Evolutionary conservation across 30 jellyfish, hydroid and myxozoan genomes (phyloP).

Genomic region (Hydractinia echinata): DNA sequence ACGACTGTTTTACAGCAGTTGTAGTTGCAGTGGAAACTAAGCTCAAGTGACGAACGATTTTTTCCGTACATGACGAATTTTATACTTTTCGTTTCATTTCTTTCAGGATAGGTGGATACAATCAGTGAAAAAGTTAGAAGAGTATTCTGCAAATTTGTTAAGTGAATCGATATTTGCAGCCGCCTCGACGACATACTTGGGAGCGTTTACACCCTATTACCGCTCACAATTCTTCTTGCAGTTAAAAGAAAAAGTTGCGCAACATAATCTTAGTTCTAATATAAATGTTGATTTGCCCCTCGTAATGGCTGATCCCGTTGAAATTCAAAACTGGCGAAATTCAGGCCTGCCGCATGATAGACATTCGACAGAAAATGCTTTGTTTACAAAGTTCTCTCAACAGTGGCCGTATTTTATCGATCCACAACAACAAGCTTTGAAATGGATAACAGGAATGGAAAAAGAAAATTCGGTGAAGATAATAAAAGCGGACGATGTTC

Average conservation of each 20-base stretch:
- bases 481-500: conserved; percentile 53
- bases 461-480: conserved; percentile 45
- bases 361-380: conserved; percentile 73
- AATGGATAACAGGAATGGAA: conserved; percentile 64
- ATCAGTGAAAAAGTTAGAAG: conserved; percentile 38
- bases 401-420: conserved; percentile 82
- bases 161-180: conserved; percentile 63
- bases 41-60: no score
- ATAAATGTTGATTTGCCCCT: neutral
- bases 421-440: conserved; percentile 80
- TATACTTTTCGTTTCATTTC: neutral
- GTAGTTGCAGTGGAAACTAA: no score
- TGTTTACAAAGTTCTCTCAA: conserved; percentile 44
- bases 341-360: conserved; percentile 77
- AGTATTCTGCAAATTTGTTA: conserved; percentile 41
- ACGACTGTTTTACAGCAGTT: no score
- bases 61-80: no score
- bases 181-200: conserved; percentile 61
- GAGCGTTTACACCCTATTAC: conserved; percentile 54
- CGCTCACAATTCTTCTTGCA: conserved; percentile 29
- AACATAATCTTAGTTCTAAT: neutral
- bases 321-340: conserved; percentile 68
- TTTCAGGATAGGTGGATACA: conserved; percentile 70
- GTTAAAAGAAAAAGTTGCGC: neutral
- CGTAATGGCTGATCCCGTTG: conserved; percentile 38